Evolutionary conservation across 1,140 invertebrate genomes (phyloP).

Genomic region (Trachymyrmex cornetzi): DNA sequence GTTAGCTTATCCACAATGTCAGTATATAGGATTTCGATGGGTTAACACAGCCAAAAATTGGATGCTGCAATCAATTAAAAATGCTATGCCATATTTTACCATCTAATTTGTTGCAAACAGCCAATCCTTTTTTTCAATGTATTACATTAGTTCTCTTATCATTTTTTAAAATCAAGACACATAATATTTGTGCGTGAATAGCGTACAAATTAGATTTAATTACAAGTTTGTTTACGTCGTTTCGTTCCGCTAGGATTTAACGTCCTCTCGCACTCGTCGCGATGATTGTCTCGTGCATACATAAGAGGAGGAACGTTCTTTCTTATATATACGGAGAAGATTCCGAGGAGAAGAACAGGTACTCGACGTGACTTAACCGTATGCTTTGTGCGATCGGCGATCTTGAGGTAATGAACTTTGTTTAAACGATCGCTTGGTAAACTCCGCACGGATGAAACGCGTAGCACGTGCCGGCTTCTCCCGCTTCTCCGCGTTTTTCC

Average conservation of each 20-base stretch:
- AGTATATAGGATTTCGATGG: no score
- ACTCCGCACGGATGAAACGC: conserved; percentile 74
- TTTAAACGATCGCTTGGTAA: conserved; percentile 77
- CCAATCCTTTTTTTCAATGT: no score
- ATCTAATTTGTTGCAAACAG: no score
- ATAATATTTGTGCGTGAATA: background rate
- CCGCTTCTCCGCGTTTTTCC: conserved; percentile 31
- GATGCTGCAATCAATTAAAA: no score
- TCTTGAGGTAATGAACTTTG: conserved; percentile 81
- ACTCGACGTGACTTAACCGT: conserved; percentile 67
- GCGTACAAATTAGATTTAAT: background rate
- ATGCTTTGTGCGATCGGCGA: conserved; percentile 58
- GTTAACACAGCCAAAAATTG: no score
- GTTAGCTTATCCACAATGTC: no score
- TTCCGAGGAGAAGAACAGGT: conserved; percentile 3
- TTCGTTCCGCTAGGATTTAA: conserved; percentile 57
- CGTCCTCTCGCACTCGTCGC: conserved; percentile 23
- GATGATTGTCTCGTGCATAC: conserved; percentile 63
- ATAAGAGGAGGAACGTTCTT: conserved; percentile 54
- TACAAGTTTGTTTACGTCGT: conserved; percentile 58
- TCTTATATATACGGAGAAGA: conserved; percentile 7
- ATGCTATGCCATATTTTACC: no score
- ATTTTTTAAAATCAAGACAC: background rate
- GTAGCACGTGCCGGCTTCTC: conserved; percentile 75
- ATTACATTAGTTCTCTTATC: background rate